Evolutionary conservation across 2,113 vertebrate species (phyloP).

Genomic region (Paradoxurus hermaphroditus): DNA sequence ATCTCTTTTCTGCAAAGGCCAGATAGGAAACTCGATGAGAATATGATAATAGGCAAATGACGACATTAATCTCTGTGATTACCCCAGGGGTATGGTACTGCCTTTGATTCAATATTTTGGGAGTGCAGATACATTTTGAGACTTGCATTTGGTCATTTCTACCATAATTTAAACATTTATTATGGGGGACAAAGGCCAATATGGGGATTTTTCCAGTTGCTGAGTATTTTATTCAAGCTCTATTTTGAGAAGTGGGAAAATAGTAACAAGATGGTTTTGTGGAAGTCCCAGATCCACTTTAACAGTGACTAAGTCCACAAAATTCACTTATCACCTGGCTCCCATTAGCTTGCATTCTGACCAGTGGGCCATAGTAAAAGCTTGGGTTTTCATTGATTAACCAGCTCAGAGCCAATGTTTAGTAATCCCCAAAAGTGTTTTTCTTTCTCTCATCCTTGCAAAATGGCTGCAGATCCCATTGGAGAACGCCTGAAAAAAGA

Average conservation of each 20-base stretch:
- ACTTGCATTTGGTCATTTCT: neutral
- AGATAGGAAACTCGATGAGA: neutral
- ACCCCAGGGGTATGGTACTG: neutral
- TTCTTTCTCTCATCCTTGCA: neutral
- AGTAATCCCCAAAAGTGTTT: neutral
- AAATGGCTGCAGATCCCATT: neutral
- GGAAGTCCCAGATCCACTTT: neutral
- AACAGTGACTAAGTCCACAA: neutral
- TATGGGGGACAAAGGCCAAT: neutral
- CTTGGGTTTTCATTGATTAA: neutral
- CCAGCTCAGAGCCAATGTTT: neutral
- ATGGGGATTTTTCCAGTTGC: neutral
- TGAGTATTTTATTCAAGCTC: neutral
- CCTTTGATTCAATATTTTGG: neutral
- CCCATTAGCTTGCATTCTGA: neutral
- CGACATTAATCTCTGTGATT: neutral
- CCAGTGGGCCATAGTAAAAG: neutral
- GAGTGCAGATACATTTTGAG: neutral
- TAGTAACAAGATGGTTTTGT: neutral
- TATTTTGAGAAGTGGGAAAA: slow-evolving; percentile 16
- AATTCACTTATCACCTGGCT: neutral
- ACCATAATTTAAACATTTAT: neutral
- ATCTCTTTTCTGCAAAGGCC: neutral
- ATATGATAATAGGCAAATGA: neutral
- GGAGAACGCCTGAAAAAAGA: neutral